phyloP scores from a whole-genome alignment of 2,888 invertebrate species.

The Drosophila ustulata region DNA sequence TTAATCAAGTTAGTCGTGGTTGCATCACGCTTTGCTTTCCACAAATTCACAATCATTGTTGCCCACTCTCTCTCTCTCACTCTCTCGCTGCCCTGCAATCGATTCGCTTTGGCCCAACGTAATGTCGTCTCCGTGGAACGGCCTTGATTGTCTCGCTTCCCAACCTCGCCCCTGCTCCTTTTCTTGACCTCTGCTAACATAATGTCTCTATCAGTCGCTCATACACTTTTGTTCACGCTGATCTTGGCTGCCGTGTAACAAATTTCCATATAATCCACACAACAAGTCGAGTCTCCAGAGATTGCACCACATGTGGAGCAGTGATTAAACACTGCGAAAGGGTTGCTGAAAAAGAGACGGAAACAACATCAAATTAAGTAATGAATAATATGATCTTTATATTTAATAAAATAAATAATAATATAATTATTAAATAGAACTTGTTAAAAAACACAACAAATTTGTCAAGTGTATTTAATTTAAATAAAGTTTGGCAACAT shows the following conservation, averaged over 20 bases:
- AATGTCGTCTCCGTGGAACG: constrained; percentile 53
- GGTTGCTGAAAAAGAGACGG: background rate
- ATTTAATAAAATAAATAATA: background rate
- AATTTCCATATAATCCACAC: constrained; percentile 42
- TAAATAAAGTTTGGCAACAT: too few relatives aligned
- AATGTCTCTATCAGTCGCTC: constrained; percentile 65
- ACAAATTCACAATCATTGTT: constrained; percentile 35
- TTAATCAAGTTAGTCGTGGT: constrained; percentile 60
- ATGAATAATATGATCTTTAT: background rate
- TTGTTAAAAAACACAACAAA: too few relatives aligned
- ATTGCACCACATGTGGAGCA: constrained; percentile 1
- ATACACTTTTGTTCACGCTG: constrained; percentile 18
- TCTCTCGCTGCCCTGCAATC: constrained; percentile 48
- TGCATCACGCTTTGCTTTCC: constrained; percentile 51
- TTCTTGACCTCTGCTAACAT: constrained; percentile 25
- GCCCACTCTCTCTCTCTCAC: constrained; percentile 7
- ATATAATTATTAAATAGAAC: too few relatives aligned
- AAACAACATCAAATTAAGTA: background rate
- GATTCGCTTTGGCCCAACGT: constrained; percentile 69
- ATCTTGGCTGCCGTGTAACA: constrained; percentile 49
- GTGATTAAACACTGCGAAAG: background rate
- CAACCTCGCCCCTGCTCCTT: background rate
- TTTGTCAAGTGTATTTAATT: too few relatives aligned
- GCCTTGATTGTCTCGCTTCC: constrained; percentile 65
- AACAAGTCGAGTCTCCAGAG: background rate